phyloP scores from a whole-genome alignment of 2,888 invertebrate species.

The Drosophila yooni region DNA sequence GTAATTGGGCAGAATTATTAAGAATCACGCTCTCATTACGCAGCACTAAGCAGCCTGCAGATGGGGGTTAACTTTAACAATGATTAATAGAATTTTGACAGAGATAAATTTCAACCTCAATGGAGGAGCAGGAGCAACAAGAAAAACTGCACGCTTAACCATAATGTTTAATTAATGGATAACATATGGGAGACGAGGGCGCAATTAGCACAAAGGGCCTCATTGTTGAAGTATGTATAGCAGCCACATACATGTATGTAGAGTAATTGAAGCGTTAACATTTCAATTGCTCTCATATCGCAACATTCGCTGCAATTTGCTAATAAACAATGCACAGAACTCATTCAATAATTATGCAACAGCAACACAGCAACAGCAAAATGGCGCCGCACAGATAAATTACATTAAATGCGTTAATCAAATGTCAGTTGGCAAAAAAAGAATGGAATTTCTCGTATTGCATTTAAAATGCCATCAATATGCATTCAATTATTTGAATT shows the following conservation, averaged over 20 bases:
- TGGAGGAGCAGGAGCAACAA: neutral
- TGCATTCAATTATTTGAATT: constrained; percentile 70
- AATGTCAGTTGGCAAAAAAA: constrained; percentile 47
- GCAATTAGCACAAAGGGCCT: constrained; percentile 35
- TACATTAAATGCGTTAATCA: constrained; percentile 71
- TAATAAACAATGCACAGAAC: constrained; percentile 54
- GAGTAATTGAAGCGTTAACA: constrained; percentile 72
- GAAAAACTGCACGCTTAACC: constrained; percentile 7
- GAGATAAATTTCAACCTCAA: constrained; percentile 26
- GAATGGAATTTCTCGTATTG: constrained; percentile 7
- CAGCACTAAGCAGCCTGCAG: constrained; percentile 3
- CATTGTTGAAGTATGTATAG: constrained; percentile 9
- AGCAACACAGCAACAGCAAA: neutral
- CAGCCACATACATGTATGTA: neutral
- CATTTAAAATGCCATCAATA: constrained; percentile 72
- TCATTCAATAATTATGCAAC: constrained; percentile 67
- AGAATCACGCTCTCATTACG: constrained; percentile 18
- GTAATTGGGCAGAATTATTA: neutral
- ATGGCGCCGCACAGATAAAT: constrained; percentile 53
- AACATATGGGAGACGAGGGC: constrained; percentile 60
- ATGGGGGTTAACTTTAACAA: constrained; percentile 48
- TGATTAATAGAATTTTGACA: constrained; percentile 56
- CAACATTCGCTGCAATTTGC: constrained; percentile 28
- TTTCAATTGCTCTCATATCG: constrained; percentile 57
- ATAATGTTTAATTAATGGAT: constrained; percentile 68